These are phyloP conservation scores for Drosophila lacteicornis DNA, from an alignment of 1,140 invertebrate species.

Conservation along the genomic window DNA sequence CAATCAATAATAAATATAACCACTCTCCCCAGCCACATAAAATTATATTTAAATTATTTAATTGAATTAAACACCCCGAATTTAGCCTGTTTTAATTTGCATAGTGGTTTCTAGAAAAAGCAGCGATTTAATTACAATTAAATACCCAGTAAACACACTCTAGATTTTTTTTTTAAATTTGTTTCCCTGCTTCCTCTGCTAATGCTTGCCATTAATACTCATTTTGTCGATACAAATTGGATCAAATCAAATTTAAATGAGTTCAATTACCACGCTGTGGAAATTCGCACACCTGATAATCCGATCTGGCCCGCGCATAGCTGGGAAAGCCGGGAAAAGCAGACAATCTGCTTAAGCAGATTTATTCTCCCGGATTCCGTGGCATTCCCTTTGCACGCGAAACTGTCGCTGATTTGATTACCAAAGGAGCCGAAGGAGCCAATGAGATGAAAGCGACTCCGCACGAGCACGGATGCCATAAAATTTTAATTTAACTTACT, in stretches of 20 bases:
- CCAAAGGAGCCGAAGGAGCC: conserved; percentile 12
- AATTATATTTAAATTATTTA: not conserved
- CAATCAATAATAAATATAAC: not conserved
- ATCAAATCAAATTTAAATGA: conserved; percentile 23
- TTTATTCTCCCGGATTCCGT: conserved; percentile 32
- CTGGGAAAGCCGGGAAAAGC: not conserved
- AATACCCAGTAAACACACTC: not conserved
- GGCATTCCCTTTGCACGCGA: conserved; percentile 14
- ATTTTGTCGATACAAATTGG: conserved; percentile 9
- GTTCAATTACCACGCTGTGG: conserved; percentile 28
- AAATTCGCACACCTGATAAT: conserved; percentile 34
- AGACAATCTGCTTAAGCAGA: conserved; percentile 37
- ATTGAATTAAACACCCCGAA: not conserved
- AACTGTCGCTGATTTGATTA: conserved; percentile 49
- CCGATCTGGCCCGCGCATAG: conserved; percentile 14
- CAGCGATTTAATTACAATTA: not conserved
- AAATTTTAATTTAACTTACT: conserved; percentile 78
- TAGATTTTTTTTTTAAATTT: not conserved
- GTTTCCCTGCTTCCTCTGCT: not conserved
- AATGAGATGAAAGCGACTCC: conserved; percentile 26
- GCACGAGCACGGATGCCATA: conserved; percentile 51
- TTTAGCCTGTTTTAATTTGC: not conserved
- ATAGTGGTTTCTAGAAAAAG: not conserved
- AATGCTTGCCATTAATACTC: conserved; percentile 6
- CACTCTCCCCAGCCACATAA: not conserved